Base-by-base conservation (phyloP, 2,113 vertebrate genomes). In the Aphelocoma coerulescens region DNA sequence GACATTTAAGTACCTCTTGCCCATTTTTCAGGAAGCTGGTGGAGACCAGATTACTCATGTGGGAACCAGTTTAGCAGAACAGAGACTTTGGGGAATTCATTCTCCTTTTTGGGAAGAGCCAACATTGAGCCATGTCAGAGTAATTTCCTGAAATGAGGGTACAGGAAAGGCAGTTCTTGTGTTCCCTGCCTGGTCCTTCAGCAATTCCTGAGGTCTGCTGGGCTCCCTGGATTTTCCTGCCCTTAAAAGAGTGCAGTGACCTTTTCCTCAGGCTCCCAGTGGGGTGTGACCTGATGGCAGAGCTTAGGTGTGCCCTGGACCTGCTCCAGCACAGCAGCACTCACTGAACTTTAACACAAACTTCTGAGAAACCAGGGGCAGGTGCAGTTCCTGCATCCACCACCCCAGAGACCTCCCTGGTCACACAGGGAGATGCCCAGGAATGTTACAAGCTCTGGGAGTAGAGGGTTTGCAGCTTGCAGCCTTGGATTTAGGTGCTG, bases 381-480 rank as follows among this genome's bases (percentile, higher is more conserved):
- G 54, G 16, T 3, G 23, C 26, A 52, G 33, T 16, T 71, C 39
- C 48, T 46, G 44, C 21, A 24, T 5, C 49, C 37, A 17, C 4
- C 48, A 28, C 18, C 20, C 41, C 79, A 52, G 27, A 59, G 23
- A 90, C 5, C 27, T 55, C 55, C 16, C 46, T 33, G 14, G 11
- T 8, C 54, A 46, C 41, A 6, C 27, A 5, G 33, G 28, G 21
- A 57, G 49, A 26, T 54, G 32, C 16, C 30, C 88, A 84, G 39
- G 15, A 5, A 8, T 1, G 0, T 1, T 7, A 3, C 1, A 13
- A 89, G 19, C 84, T 59, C 11, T 0, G 5, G 32, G 28, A 87
- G 8, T 3, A 35, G 59, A 62, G 22, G 26, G 8, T 58, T 49
- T 89, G 88, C 76, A 62, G 1, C 20, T 37, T 54, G 24, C 6